Percentiles rank a stretch among this genome's conserved stretches.
Evolutionary conservation across 2,113 vertebrate species (phyloP).

Genomic region (Tiliqua scincoides): DNA sequence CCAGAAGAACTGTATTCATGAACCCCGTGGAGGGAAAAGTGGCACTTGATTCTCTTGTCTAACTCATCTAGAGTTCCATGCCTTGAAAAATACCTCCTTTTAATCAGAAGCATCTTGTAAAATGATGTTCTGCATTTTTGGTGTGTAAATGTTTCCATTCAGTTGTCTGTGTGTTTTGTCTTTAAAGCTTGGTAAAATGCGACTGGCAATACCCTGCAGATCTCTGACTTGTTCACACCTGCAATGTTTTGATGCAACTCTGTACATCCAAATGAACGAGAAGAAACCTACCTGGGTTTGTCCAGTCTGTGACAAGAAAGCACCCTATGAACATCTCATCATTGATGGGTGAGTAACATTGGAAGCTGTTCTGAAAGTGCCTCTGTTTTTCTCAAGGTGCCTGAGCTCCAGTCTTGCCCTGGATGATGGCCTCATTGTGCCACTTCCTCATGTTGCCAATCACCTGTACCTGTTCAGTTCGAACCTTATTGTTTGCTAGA

Average conservation of each 20-base stretch:
- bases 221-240: conserved; percentile 98
- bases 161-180: not conserved
- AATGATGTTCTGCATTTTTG: not conserved
- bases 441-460: too few species aligned
- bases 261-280: conserved; percentile 99
- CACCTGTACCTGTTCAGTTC: too few species aligned
- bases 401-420: too few species aligned
- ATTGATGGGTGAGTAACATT: conserved; percentile 90
- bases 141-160: not conserved
- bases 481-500: not conserved
- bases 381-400: too few species aligned
- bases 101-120: not conserved
- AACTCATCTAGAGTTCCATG: not conserved
- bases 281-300: conserved; percentile 99
- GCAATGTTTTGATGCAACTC: conserved; percentile 97
- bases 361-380: not conserved
- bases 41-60: not conserved
- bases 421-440: too few species aligned
- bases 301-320: conserved; percentile 98
- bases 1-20: not conserved
- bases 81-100: not conserved
- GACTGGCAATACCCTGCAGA: conserved; percentile 94
- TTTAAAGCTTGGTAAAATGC: conserved; percentile 95
- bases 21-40: not conserved
- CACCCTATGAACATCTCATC: conserved; percentile 96